Evolutionary conservation across 23 tunicate species (phyloP).

Genomic region (Halocynthia roretzi): DNA sequence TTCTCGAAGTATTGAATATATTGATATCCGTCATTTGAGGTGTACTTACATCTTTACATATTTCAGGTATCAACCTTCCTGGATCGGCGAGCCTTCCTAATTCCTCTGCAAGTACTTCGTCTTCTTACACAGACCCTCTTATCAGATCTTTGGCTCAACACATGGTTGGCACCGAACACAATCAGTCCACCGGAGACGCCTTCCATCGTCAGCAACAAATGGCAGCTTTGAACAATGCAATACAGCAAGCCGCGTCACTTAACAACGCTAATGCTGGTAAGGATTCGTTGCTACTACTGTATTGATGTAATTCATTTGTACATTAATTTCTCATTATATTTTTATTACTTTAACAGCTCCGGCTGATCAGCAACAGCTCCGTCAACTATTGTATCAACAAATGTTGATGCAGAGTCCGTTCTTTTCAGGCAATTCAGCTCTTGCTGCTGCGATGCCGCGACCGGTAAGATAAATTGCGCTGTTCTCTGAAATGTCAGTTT

Average conservation of each 20-base stretch:
- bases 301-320: not conserved
- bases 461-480: constrained; percentile 20
- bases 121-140: constrained; percentile 4
- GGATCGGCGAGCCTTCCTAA: not conserved
- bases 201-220: constrained; percentile 37
- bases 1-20: not conserved
- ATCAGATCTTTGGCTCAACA: constrained; percentile 17
- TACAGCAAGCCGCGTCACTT: constrained; percentile 66
- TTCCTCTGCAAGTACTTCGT: not conserved
- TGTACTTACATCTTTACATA: not conserved
- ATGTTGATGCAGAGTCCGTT: constrained; percentile 62
- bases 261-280: constrained; percentile 17
- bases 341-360: constrained; percentile 9
- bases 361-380: constrained; percentile 55
- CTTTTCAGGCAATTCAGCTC: constrained; percentile 32
- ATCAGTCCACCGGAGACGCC: constrained; percentile 12
- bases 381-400: constrained; percentile 74
- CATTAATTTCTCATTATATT: not conserved
- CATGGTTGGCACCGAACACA: not conserved
- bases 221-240: constrained; percentile 38
- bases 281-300: not conserved
- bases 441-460: constrained; percentile 29
- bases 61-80: constrained; percentile 11
- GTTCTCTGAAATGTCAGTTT: no score
- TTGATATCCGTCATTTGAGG: not conserved